Evolutionary conservation across 2,888 invertebrate genomes (phyloP).

Genomic region (Papilio demoleus): DNA sequence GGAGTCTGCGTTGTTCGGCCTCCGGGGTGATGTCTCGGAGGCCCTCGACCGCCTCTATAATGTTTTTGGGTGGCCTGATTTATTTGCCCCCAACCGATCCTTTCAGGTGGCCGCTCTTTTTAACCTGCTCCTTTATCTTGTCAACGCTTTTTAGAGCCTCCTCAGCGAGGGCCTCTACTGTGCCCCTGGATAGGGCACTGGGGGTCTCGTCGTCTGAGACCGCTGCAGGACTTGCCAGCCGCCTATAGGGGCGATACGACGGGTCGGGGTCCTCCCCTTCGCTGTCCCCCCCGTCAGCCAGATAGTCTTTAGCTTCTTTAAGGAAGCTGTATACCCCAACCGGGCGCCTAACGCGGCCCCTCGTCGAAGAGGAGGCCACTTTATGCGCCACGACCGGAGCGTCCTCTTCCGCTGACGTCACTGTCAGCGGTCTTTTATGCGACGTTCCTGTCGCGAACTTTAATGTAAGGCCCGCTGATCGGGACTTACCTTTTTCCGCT

Average conservation of each 20-base stretch:
- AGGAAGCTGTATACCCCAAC: neutral
- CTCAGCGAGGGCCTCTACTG: neutral
- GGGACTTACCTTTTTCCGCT: too few species aligned
- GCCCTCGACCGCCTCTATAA: neutral
- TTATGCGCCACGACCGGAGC: too few species aligned
- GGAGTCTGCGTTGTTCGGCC: neutral
- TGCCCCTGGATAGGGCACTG: neutral
- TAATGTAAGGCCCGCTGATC: too few species aligned
- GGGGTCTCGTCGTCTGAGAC: neutral
- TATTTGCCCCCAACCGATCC: neutral
- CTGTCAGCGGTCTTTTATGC: too few species aligned
- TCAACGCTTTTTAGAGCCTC: neutral
- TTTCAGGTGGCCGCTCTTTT: neutral
- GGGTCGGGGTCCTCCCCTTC: too few species aligned
- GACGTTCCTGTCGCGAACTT: too few species aligned
- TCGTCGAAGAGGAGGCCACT: neutral
- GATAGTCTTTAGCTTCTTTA: too few species aligned
- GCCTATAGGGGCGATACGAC: too few species aligned
- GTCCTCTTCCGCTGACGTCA: too few species aligned
- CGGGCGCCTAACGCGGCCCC: too few species aligned
- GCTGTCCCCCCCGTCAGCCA: too few species aligned
- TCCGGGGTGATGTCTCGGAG: neutral
- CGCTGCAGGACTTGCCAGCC: too few species aligned
- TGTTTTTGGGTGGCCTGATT: neutral
- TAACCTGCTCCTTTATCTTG: neutral